These are phyloP conservation scores for Ceuthmochares aereus DNA, from an alignment of 2,113 vertebrate genomes.

Conservation along the genomic window DNA sequence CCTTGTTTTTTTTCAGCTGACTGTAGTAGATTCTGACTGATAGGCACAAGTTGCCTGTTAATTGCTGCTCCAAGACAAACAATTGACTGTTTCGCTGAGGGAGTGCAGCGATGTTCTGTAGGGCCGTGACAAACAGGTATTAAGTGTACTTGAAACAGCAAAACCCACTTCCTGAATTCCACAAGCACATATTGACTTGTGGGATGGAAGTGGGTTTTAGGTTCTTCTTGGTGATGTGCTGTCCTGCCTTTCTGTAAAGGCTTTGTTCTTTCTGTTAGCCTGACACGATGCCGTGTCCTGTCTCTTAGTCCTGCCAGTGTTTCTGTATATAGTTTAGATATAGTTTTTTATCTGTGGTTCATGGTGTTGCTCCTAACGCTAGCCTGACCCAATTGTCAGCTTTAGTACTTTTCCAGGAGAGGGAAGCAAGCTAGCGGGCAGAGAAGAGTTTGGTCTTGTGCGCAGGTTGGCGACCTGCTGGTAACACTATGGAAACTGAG, in stretches of 20 bases:
- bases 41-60: conserved; percentile 6
- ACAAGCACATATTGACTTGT: conserved; percentile 41
- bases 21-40: background rate
- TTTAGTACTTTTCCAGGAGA: background rate
- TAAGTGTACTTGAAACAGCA: conserved; percentile 65
- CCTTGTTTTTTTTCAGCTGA: background rate
- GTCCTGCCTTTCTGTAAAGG: conserved; percentile 1
- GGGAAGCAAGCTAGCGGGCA: background rate
- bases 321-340: background rate
- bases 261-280: conserved; percentile 49
- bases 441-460: background rate
- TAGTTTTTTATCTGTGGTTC: background rate
- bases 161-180: conserved; percentile 70
- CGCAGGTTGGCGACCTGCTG: background rate
- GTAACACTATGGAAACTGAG: background rate
- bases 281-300: background rate
- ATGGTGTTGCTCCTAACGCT: background rate
- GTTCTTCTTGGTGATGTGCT: conserved; percentile 21
- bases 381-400: background rate
- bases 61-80: conserved; percentile 15
- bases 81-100: conserved; percentile 8
- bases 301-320: background rate
- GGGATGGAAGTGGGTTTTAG: conserved; percentile 56
- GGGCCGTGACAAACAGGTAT: conserved; percentile 65
- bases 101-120: background rate